Conservation (phyloP, 2,113 vertebrate species). For the Aldabrachelys gigantea region DNA sequence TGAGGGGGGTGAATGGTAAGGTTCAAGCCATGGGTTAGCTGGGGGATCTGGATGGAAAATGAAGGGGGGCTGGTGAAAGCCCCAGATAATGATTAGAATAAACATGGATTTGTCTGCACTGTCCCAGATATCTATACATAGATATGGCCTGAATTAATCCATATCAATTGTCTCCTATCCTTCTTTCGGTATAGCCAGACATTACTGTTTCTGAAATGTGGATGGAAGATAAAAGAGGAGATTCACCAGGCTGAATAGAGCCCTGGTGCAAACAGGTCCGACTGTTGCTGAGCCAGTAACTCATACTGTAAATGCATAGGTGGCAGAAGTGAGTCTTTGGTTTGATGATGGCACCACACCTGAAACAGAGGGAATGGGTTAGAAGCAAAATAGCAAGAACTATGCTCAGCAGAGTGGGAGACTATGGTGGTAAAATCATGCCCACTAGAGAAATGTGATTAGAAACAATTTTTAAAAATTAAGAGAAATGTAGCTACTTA, state of each 20-base stretch:
- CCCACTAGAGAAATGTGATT: neutral
- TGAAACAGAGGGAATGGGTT: too few species aligned
- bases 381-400: neutral
- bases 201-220: neutral
- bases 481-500: neutral
- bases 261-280: neutral
- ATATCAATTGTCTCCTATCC: too few species aligned
- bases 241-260: neutral
- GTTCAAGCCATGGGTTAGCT: too few species aligned
- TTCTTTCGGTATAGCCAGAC: too few species aligned
- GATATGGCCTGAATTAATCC: too few species aligned
- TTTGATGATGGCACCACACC: neutral
- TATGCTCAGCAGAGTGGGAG: neutral
- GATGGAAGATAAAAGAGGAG: neutral
- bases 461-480: neutral
- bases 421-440: neutral
- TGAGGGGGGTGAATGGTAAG: too few species aligned
- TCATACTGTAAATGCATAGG: neutral
- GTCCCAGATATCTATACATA: too few species aligned
- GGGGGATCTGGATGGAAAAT: too few species aligned
- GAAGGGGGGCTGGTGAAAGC: too few species aligned
- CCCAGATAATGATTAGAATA: too few species aligned
- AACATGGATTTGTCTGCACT: too few species aligned
- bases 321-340: neutral
- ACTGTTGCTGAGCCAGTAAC: neutral